A percentile compares a stretch with the other conserved stretches of the same genome.
phyloP scores from a whole-genome alignment of 2,797 vertebrate genomes.

The Pagetopsis macropterus region DNA sequence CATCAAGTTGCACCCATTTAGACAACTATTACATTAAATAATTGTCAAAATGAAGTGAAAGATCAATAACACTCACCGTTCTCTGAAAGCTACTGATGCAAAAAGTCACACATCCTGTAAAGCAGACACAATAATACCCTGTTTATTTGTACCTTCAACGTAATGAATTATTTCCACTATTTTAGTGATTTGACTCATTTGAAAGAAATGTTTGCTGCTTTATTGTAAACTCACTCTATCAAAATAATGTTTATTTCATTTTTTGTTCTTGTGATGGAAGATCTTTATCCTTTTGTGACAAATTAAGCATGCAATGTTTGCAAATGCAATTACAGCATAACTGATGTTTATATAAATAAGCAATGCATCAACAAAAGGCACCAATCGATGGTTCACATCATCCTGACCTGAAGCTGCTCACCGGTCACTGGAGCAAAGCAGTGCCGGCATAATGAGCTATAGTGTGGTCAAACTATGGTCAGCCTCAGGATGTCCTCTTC shows the following conservation, averaged over 20 bases:
- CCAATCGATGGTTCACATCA: constrained; percentile 58
- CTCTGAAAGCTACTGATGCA: constrained; percentile 65
- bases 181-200: constrained; percentile 42
- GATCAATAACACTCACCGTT: constrained; percentile 70
- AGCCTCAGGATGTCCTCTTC: constrained; percentile 58
- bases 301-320: constrained; percentile 68
- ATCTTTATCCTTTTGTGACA: constrained; percentile 53
- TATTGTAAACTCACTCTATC: constrained; percentile 23
- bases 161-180: constrained; percentile 40
- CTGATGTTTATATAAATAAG: constrained; percentile 56
- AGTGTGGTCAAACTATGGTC: constrained; percentile 57
- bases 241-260: constrained; percentile 42
- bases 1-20: constrained; percentile 64
- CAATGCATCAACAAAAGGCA: constrained; percentile 48
- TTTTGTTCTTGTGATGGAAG: constrained; percentile 35
- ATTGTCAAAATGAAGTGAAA: constrained; percentile 69
- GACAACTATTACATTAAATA: constrained; percentile 77
- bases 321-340: constrained; percentile 59
- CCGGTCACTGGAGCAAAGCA: constrained; percentile 51
- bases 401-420: constrained; percentile 64
- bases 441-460: constrained; percentile 67
- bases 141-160: constrained; percentile 30
- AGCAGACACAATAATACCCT: constrained; percentile 41
- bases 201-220: constrained; percentile 28
- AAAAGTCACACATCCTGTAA: constrained; percentile 52